A percentile compares a stretch with the other conserved stretches of the same genome.
phyloP scores from a whole-genome alignment of 1,140 invertebrate genomes.

The Zaprionus lachaisei region DNA sequence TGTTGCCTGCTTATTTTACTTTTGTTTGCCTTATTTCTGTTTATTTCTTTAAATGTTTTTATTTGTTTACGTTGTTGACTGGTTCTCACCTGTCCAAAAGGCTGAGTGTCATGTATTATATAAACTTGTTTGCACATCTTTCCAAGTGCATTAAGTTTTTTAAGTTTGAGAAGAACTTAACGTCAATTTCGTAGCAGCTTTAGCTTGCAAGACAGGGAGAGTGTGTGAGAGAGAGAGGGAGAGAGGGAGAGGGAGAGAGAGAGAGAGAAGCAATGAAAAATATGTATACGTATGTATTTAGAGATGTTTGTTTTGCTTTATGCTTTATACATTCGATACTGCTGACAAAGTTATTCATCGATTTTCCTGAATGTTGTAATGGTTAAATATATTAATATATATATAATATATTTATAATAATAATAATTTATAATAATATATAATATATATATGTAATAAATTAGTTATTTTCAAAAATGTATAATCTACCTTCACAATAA shows the following conservation, averaged over 20 bases:
- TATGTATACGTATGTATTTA: too few species aligned
- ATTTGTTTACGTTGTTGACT: neutral
- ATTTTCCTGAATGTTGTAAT: neutral
- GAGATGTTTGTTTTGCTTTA: neutral
- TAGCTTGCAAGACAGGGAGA: neutral
- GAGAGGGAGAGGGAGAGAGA: neutral
- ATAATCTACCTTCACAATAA: neutral
- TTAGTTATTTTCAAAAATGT: too few species aligned
- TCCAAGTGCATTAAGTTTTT: slow-evolving; percentile 17
- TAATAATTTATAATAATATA: too few species aligned
- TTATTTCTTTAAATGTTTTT: neutral
- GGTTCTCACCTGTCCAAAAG: slow-evolving; percentile 33
- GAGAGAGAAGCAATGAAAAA: neutral
- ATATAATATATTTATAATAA: too few species aligned
- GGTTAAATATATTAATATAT: too few species aligned
- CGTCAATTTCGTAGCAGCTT: slow-evolving; percentile 62
- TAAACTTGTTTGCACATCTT: slow-evolving; percentile 18
- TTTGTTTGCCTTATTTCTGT: neutral
- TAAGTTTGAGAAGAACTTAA: slow-evolving; percentile 55
- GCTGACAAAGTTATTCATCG: neutral
- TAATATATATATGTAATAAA: too few species aligned
- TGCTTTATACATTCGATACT: too few species aligned
- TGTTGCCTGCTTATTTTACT: neutral
- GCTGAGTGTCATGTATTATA: slow-evolving; percentile 30
- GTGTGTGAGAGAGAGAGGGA: neutral